Evolutionary conservation across 1,140 invertebrate genomes (phyloP).

Genomic region (Ostrea edulis): DNA sequence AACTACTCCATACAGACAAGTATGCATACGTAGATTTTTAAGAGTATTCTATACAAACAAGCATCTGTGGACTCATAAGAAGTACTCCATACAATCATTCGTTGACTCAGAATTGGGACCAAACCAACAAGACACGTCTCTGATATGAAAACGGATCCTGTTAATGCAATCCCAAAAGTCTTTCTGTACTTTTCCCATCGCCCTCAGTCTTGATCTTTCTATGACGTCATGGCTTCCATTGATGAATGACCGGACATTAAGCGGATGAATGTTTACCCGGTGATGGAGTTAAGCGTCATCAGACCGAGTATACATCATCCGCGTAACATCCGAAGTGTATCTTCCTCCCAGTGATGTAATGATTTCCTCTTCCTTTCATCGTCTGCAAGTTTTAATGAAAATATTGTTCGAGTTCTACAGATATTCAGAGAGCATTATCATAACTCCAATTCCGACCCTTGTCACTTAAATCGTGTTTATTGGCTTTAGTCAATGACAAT

Average conservation of each 20-base stretch:
- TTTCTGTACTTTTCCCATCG: neutral
- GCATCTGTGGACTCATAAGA: too few species aligned
- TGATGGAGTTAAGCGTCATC: neutral
- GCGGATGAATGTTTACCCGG: constrained; percentile 37
- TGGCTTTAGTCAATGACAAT: too few species aligned
- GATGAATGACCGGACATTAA: neutral
- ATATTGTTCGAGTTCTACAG: too few species aligned
- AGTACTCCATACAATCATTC: too few species aligned
- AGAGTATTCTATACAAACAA: too few species aligned
- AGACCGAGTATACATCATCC: constrained; percentile 27
- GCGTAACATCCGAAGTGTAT: neutral
- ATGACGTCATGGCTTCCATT: neutral
- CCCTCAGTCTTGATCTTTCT: neutral
- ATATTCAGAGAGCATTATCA: too few species aligned
- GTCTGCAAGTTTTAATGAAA: neutral
- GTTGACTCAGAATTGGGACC: neutral
- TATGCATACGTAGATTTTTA: too few species aligned
- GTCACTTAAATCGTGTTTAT: too few species aligned
- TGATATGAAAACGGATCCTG: neutral
- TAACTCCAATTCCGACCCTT: too few species aligned
- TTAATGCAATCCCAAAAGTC: neutral
- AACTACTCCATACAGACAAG: too few species aligned
- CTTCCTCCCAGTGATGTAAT: neutral
- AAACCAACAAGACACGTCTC: constrained; percentile 3
- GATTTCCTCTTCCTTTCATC: neutral